Evolutionary conservation across 2,888 invertebrate species (phyloP), one percentile per base, ranked within the genome.

Genomic region (Thereva unica): DNA sequence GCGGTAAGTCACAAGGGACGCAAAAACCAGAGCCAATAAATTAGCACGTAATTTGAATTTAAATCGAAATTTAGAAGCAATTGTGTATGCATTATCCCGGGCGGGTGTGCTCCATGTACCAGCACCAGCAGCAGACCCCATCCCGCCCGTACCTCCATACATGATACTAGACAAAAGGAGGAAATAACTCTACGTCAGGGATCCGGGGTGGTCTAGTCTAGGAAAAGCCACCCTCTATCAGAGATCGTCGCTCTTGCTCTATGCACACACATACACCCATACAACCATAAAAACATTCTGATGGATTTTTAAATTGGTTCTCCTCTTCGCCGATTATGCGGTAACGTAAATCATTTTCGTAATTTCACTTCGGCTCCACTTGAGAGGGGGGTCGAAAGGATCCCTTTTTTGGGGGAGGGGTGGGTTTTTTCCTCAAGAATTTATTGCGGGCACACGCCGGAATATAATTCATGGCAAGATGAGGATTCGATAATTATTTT

Each of bases 221-320:
- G 8, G 55, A 7, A 23, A 23, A 44, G 23, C 34, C 45, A 4
- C 12, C 42, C 59, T 42, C 12, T 59, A 59, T 38, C 59, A 38
- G 59, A 59, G 42, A 59, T 59, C 59, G 59, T 56, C 47, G 47
- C 49, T 40, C 49, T 47, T 38, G 47, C 49, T 40, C 49, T 47
- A 47, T 41, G 52, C 41, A 52, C 52, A 63, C 63, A 63, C 2
- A 23, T 2, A 23, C 23, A 23, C 23, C 23, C 23, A 23, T 2
- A 23, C 23, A 23, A 1, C 23, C 23, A 23, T 23, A 23, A 23
- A 23, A 23, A 23, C 50, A 54, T 64, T 64, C 38, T 66, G 57
- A 57, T 57, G 66, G 57, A 57, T 66, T 66, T 66, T 66, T 66
- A 66, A 66, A 66, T 66, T 66, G 66, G 66, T 66, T 66, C 56